Percentiles rank a stretch among this genome's conserved stretches.
These are phyloP conservation scores for Ellobium chinense DNA, from an alignment of 2,888 invertebrate species.

Conservation along the genomic window DNA sequence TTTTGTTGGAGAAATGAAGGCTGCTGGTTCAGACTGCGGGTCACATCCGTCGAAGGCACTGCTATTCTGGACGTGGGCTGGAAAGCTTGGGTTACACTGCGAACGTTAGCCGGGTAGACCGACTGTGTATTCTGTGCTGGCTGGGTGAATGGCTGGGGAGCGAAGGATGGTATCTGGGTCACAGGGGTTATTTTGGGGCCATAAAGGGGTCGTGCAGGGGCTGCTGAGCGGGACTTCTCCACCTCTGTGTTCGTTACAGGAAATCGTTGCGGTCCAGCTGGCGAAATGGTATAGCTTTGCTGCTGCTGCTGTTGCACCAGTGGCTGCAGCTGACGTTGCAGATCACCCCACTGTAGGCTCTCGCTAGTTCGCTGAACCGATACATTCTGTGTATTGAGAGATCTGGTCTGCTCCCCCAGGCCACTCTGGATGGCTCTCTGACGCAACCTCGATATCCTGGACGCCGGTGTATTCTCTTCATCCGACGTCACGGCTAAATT, in stretches of 20 bases:
- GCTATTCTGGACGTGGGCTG: background rate
- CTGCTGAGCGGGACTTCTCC: too few relatives aligned
- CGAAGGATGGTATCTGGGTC: background rate
- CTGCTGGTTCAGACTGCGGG: background rate
- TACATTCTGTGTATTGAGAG: background rate
- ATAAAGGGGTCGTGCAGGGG: background rate
- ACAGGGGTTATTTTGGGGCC: background rate
- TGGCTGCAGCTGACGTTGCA: background rate
- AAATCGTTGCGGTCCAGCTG: background rate
- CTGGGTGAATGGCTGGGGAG: background rate
- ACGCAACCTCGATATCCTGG: constrained; percentile 66
- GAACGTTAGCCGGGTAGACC: background rate
- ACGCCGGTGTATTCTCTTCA: constrained; percentile 70
- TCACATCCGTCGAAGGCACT: background rate
- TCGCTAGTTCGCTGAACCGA: background rate
- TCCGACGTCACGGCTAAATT: constrained; percentile 71
- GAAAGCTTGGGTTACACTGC: background rate
- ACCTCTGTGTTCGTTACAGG: background rate
- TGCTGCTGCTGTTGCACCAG: background rate
- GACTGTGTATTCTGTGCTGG: background rate
- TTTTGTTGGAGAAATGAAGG: background rate
- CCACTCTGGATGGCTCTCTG: constrained; percentile 64
- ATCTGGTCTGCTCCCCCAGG: constrained; percentile 42
- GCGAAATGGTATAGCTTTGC: background rate
- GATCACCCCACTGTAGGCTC: background rate